Conservation (phyloP, 2,797 vertebrate genomes). For the Tenualosa thibaudeaui region DNA sequence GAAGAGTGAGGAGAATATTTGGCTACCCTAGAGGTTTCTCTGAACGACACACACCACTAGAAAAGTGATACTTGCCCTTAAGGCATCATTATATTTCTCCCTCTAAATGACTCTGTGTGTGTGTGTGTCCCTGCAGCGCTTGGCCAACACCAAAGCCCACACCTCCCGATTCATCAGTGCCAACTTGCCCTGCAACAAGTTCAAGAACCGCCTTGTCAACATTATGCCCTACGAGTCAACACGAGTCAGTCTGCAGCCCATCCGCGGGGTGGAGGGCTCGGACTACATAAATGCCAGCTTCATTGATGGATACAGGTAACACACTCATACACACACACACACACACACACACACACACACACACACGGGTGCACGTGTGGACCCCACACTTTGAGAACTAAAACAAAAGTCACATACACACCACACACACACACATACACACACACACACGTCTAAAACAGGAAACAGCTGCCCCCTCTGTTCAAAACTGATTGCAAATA, state of each 20-base stretch:
- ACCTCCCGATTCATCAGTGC: constrained; percentile 99
- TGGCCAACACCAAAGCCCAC: constrained; percentile 98
- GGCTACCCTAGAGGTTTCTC: not conserved
- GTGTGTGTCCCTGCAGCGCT: constrained; percentile 75
- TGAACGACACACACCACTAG: not conserved
- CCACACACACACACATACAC: not conserved
- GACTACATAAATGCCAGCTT: constrained; percentile 99
- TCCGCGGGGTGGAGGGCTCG: constrained; percentile 97
- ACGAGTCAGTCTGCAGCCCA: constrained; percentile 95
- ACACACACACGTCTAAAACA: not conserved
- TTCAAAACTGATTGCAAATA: not conserved
- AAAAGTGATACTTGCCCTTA: not conserved
- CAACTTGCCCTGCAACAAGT: constrained; percentile 99
- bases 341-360: not conserved
- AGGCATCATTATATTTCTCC: not conserved
- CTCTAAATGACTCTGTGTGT: not conserved
- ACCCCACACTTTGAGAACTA: no score
- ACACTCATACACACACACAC: not conserved
- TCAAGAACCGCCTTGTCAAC: constrained; percentile 99
- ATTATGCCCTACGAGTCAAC: constrained; percentile 99
- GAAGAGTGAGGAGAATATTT: not conserved
- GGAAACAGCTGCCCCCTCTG: not conserved
- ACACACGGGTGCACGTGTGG: not conserved
- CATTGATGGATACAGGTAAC: constrained; percentile 97
- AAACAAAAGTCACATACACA: not conserved